A percentile compares a stretch with the other conserved stretches of the same genome.
Conservation (phyloP, 2,113 vertebrate species). For the Clupea harengus region DNA sequence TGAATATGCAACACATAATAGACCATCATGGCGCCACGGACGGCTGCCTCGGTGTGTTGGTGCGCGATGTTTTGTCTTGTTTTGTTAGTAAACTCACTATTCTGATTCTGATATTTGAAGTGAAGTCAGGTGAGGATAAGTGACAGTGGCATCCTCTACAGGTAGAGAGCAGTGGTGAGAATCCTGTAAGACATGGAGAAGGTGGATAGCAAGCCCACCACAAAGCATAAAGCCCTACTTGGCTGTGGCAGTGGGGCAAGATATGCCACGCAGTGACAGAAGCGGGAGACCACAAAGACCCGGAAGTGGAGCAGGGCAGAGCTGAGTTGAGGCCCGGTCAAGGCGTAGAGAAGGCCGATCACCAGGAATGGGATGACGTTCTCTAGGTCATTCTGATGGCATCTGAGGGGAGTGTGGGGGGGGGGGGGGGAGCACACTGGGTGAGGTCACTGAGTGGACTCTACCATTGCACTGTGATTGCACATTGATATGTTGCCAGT, state of each 20-base stretch:
- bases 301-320: constrained; percentile 78
- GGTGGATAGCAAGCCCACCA: constrained; percentile 63
- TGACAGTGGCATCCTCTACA: constrained; percentile 33
- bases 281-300: constrained; percentile 69
- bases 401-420: constrained; percentile 52
- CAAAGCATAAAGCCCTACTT: constrained; percentile 66
- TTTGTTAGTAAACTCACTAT: too few relatives aligned
- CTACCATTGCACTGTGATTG: not conserved
- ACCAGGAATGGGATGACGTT: constrained; percentile 79
- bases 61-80: too few relatives aligned
- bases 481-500: not conserved
- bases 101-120: too few relatives aligned
- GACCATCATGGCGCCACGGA: too few relatives aligned
- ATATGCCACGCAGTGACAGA: constrained; percentile 74
- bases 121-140: not conserved
- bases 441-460: not conserved
- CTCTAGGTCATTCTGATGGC: constrained; percentile 82
- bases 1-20: too few relatives aligned
- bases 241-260: constrained; percentile 77
- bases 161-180: constrained; percentile 63
- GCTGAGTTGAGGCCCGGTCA: constrained; percentile 69
- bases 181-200: constrained; percentile 76
- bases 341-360: constrained; percentile 76
- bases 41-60: too few relatives aligned
- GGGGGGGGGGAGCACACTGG: not conserved